Base-by-base conservation (phyloP, 2,113 vertebrate species). In the Neolamprologus brichardi region DNA sequence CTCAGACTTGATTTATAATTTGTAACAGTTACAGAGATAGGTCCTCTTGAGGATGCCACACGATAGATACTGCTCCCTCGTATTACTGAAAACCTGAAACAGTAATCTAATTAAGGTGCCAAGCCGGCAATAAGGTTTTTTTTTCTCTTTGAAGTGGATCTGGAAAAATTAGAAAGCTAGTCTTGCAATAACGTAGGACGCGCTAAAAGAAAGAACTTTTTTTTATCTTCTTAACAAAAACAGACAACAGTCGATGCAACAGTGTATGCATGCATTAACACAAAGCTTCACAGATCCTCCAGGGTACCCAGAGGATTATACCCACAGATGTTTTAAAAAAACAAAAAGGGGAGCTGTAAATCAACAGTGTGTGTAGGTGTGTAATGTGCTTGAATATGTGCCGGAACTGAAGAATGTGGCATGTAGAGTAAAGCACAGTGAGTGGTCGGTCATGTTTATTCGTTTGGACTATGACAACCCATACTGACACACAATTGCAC, bases 281-380 rank as follows among this genome's bases (percentile, higher is more conserved):
- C 39, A 90, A 70, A 39, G 79, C 87, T 91, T 88, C 83, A 93
- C 88, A 92, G 87, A 84, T 41, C 23, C 39, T 51, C 53, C 52
- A 64, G 51, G 15, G 17, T 49, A 37, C 44, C 80, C 75, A 84
- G 80, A 64, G 44, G 23, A 72, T 89, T 84, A 89, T 70, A 93
- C 85, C 64, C 51, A 30, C 79, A 7, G 6, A 82, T 84, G 79
- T 85, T 46, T 82, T 20, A 2, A 67, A 67, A 67, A 85, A 88
- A 52, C 3, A 8, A 67, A 81, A 79, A 79, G 3, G 8, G 25
- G 12, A 8, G 41, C 14, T 56, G 8, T 32, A 39, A 12, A 83
- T 56, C 56, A 20, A 58, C 39, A 67, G 17, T 15, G 20, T 72
- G n/a, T 70, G 34, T 23, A 39, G n/a, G 34, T 70, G 34, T 41